A percentile compares a stretch with the other conserved stretches of the same genome.
These are phyloP conservation scores for Alexandromys fortis DNA, from an alignment of 2,113 vertebrate genomes.

Conservation along the genomic window DNA sequence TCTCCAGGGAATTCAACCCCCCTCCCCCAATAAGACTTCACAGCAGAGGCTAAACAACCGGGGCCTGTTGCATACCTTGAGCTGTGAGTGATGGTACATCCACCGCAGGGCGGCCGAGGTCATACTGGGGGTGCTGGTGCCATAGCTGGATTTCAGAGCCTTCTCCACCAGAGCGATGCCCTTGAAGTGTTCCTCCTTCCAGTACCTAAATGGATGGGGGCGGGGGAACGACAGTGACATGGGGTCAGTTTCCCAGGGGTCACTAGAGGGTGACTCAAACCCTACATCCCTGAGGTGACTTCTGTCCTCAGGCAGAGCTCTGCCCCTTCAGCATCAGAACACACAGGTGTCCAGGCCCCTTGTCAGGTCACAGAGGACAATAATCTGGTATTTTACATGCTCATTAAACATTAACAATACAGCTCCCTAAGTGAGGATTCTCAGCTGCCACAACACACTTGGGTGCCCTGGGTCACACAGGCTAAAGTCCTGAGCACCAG, in stretches of 20 bases:
- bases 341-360: neutral
- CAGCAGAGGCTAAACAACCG: no score
- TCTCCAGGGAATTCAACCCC: neutral
- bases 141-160: slow-evolving; percentile 85
- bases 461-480: neutral
- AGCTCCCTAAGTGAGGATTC: neutral
- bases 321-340: neutral
- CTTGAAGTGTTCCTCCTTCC: slow-evolving; percentile 92
- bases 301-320: neutral
- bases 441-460: neutral
- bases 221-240: rapidly evolving
- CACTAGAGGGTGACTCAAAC: no score
- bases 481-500: neutral
- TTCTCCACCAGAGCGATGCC: slow-evolving; percentile 87
- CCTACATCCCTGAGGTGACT: neutral
- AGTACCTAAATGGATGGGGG: slow-evolving; percentile 84
- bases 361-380: rapidly evolving
- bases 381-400: neutral
- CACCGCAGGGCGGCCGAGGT: slow-evolving; percentile 90
- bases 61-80: slow-evolving; percentile 84
- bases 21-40: neutral
- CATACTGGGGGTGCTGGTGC: slow-evolving; percentile 85
- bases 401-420: neutral
- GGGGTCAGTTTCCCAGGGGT: neutral
- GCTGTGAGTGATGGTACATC: slow-evolving; percentile 93